Percentiles rank a stretch among this genome's conserved stretches.
These are phyloP conservation scores for Emydocephalus ijimae DNA, from an alignment of 2,113 vertebrate species.

Conservation along the genomic window DNA sequence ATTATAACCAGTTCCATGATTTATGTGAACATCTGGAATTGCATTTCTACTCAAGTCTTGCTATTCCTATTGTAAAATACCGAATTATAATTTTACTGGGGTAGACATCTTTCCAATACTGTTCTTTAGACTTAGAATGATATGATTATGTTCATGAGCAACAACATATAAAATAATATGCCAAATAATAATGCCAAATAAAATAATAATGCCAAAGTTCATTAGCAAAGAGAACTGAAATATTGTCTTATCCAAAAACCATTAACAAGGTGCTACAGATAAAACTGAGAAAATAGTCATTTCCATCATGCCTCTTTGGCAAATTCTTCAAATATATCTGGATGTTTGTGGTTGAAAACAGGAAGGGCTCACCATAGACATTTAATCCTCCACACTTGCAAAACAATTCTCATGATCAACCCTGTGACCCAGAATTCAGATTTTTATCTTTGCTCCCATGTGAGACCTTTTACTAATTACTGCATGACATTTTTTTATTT, in stretches of 20 bases:
- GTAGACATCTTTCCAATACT: not conserved
- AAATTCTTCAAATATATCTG: not conserved
- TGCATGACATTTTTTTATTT: not conserved
- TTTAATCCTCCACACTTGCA: not conserved
- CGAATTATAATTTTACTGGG: not conserved
- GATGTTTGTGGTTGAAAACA: not conserved
- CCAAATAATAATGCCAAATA: not conserved
- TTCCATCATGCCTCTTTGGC: not conserved
- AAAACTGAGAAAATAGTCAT: not conserved
- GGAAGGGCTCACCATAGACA: not conserved
- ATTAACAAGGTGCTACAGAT: not conserved
- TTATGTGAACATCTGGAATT: not conserved
- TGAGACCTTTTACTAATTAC: not conserved
- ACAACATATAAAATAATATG: conserved; percentile 5
- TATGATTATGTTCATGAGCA: not conserved
- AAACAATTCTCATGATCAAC: not conserved
- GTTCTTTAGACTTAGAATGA: not conserved
- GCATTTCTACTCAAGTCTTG: not conserved
- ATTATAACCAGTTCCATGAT: not conserved
- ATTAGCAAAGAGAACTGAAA: not conserved
- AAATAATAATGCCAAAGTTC: not conserved
- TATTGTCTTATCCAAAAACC: not conserved
- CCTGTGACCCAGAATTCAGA: not conserved
- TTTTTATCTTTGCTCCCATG: not conserved
- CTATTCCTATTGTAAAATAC: not conserved